Conservation (phyloP, 2,888 invertebrate species). For the Brenthis ino region DNA sequence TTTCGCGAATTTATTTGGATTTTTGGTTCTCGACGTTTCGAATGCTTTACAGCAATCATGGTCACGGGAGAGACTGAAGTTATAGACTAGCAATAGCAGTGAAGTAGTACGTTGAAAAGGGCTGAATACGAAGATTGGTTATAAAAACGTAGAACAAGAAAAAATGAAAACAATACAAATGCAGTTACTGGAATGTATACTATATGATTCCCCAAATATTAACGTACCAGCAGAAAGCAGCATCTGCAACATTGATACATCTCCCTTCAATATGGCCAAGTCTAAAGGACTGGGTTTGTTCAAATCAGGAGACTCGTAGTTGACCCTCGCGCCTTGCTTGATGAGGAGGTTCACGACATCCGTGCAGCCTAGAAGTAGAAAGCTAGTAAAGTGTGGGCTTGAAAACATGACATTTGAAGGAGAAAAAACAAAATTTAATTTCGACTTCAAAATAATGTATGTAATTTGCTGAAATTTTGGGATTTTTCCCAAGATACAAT, state of each 20-base stretch:
- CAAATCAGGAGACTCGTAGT: constrained; percentile 83
- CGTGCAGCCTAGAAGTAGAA: constrained; percentile 75
- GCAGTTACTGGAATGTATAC: no score
- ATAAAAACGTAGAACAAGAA: no score
- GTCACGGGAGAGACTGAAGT: no score
- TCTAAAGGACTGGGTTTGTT: constrained; percentile 92
- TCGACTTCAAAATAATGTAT: not conserved
- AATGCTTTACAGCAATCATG: no score
- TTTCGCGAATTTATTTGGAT: no score
- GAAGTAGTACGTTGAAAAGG: no score
- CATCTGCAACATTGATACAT: constrained; percentile 86
- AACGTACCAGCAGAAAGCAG: constrained; percentile 85
- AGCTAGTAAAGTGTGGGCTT: not conserved
- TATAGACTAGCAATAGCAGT: no score
- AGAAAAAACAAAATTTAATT: not conserved
- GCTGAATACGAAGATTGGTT: no score
- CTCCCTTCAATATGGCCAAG: constrained; percentile 91
- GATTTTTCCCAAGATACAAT: no score
- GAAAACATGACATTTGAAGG: not conserved
- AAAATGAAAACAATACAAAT: no score
- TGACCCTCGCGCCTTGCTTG: constrained; percentile 90
- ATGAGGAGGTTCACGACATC: constrained; percentile 90
- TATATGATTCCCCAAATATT: not conserved
- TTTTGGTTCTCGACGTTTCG: no score
- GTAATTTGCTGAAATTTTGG: not conserved